Conservation (phyloP, 2,888 invertebrate species). For the Aphidius colemani region DNA sequence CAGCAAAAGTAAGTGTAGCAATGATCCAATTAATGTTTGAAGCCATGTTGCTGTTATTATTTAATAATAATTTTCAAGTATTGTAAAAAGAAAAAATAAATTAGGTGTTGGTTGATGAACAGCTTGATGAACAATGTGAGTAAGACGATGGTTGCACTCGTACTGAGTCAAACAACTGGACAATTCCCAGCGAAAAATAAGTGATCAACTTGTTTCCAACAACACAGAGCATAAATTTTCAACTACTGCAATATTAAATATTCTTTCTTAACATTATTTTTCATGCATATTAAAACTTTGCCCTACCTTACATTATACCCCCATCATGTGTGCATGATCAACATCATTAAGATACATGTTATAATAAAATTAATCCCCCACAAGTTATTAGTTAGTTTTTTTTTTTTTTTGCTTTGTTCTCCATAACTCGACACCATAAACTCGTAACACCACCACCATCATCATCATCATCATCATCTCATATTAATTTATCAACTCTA, state of each 20-base stretch:
- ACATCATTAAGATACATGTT: too few species aligned
- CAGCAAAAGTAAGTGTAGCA: slow-evolving; percentile 30
- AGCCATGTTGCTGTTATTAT: slow-evolving; percentile 33
- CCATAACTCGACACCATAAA: too few species aligned
- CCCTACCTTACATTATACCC: neutral
- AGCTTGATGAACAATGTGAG: slow-evolving; percentile 26
- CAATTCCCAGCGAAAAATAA: too few species aligned
- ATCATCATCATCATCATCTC: too few species aligned
- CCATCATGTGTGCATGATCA: neutral
- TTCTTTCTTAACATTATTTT: neutral
- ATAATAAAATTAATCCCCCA: too few species aligned
- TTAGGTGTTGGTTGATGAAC: neutral
- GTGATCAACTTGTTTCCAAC: slow-evolving; percentile 27
- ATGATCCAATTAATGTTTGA: slow-evolving; percentile 33
- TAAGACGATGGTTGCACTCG: slow-evolving; percentile 35
- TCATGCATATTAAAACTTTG: neutral
- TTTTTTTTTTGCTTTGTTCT: too few species aligned
- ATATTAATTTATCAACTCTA: too few species aligned
- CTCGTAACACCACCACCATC: too few species aligned
- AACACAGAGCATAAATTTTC: slow-evolving; percentile 25
- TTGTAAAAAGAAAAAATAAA: slow-evolving; percentile 1
- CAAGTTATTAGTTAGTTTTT: too few species aligned
- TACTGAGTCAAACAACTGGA: slow-evolving; percentile 29
- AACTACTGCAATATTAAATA: slow-evolving; percentile 35
- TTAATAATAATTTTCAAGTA: neutral